A percentile compares a stretch with the other conserved stretches of the same genome.
Evolutionary conservation across 2,888 invertebrate species (phyloP).

Genomic region (Epinotia nisella): DNA sequence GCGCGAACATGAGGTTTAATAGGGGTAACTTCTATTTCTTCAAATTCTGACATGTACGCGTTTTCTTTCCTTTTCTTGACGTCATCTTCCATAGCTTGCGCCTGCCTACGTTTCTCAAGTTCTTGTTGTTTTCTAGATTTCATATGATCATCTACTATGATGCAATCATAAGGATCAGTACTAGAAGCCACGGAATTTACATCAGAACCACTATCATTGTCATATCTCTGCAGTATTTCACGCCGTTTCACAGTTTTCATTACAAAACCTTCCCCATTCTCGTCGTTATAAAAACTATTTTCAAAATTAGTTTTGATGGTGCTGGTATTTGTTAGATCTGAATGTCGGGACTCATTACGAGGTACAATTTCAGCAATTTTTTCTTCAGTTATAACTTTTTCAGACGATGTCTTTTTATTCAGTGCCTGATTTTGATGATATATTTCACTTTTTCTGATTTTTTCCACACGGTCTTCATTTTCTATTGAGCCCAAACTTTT

Average conservation of each 20-base stretch:
- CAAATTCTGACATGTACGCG: slow-evolving; percentile 79
- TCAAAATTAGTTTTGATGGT: slow-evolving; percentile 85
- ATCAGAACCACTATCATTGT: slow-evolving; percentile 87
- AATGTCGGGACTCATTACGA: slow-evolving; percentile 79
- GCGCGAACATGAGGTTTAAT: slow-evolving; percentile 79
- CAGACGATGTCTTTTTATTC: slow-evolving; percentile 77
- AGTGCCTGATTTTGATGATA: slow-evolving; percentile 67
- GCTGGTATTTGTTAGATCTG: slow-evolving; percentile 79
- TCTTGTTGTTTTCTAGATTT: slow-evolving; percentile 82
- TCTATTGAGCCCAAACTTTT: slow-evolving; percentile 80
- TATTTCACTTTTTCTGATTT: slow-evolving; percentile 61
- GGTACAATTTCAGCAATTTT: slow-evolving; percentile 73
- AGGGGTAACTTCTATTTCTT: slow-evolving; percentile 80
- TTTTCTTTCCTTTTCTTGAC: slow-evolving; percentile 77
- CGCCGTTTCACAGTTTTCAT: slow-evolving; percentile 90
- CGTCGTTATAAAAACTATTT: slow-evolving; percentile 87
- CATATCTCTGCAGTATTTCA: slow-evolving; percentile 89
- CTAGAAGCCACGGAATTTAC: slow-evolving; percentile 87
- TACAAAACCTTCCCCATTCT: slow-evolving; percentile 87
- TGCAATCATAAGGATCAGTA: slow-evolving; percentile 91
- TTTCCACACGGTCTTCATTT: slow-evolving; percentile 72
- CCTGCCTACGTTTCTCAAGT: slow-evolving; percentile 76
- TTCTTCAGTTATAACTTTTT: slow-evolving; percentile 76
- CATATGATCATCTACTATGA: slow-evolving; percentile 92
- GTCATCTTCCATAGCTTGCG: slow-evolving; percentile 70